Percentiles rank a stretch among this genome's conserved stretches.
phyloP scores from a whole-genome alignment of 1,140 invertebrate genomes.

The Diploscapter pachys region DNA sequence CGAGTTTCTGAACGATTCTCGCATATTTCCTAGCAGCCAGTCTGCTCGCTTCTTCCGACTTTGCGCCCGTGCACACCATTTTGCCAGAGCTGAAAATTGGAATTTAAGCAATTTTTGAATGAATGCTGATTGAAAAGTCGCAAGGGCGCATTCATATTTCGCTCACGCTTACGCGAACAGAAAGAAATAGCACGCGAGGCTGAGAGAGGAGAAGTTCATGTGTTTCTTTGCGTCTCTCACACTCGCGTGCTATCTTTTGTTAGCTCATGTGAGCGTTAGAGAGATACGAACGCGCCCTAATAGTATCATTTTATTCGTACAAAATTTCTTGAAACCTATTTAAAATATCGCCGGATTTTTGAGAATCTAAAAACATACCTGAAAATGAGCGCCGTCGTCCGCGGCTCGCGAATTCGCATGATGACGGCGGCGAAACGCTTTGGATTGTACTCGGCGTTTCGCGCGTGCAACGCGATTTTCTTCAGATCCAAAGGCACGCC shows the following conservation, averaged over 20 bases:
- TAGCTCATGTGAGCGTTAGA: too few species aligned
- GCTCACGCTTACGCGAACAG: too few species aligned
- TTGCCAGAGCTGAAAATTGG: constrained; percentile 73
- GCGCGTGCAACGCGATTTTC: constrained; percentile 92
- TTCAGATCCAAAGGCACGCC: constrained; percentile 79
- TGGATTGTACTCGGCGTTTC: constrained; percentile 98
- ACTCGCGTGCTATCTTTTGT: too few species aligned
- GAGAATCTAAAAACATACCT: constrained; percentile 55
- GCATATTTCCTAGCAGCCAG: constrained; percentile 96
- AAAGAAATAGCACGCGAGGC: too few species aligned
- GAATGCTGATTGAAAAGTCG: too few species aligned
- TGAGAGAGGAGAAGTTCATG: too few species aligned
- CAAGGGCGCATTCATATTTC: too few species aligned
- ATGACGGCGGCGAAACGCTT: constrained; percentile 99
- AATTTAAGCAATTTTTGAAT: too few species aligned
- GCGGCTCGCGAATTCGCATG: constrained; percentile 94
- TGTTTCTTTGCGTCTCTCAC: constrained; percentile 52
- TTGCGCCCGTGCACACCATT: constrained; percentile 99
- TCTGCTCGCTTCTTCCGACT: constrained; percentile 90
- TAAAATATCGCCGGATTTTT: too few species aligned
- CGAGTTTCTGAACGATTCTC: constrained; percentile 94
- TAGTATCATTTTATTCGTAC: too few species aligned
- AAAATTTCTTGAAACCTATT: too few species aligned
- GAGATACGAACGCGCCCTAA: too few species aligned
- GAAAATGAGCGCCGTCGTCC: constrained; percentile 96